Conservation (phyloP, 2,888 invertebrate species). For the Choristoneura rosaceana region DNA sequence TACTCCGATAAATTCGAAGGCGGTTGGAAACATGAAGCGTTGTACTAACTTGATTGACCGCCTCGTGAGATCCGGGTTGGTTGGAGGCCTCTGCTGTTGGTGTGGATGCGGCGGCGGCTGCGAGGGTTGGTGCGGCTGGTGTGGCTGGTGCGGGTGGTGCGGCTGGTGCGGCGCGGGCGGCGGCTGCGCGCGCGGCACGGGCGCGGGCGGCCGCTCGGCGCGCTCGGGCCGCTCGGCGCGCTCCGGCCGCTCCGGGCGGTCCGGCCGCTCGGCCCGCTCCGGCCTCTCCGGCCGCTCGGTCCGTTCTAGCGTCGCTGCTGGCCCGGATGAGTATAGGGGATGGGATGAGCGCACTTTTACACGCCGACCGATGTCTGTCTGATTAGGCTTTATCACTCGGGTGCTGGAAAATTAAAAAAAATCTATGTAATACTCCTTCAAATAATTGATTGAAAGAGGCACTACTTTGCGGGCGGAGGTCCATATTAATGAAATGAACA, state of each 20-base stretch:
- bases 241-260: conserved; percentile 54
- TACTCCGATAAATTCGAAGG: not conserved
- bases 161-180: conserved; percentile 61
- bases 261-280: conserved; percentile 58
- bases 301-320: conserved; percentile 62
- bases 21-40: not conserved
- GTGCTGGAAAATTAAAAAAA: conserved; percentile 87
- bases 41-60: conserved; percentile 89
- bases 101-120: conserved; percentile 73
- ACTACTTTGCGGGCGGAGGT: no score
- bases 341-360: conserved; percentile 89
- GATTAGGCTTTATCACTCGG: conserved; percentile 96
- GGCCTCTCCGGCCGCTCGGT: conserved; percentile 53
- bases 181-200: conserved; percentile 50
- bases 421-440: not conserved
- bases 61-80: conserved; percentile 89
- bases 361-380: conserved; percentile 94
- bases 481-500: no score
- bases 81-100: conserved; percentile 78
- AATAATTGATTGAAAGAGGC: no score
- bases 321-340: conserved; percentile 69
- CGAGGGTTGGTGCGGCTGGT: conserved; percentile 69
- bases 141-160: conserved; percentile 66
- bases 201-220: conserved; percentile 51
- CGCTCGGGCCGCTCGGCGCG: conserved; percentile 56